phyloP scores from a whole-genome alignment of 2,797 vertebrate genomes.

The Typhlichthys eigenmanni region DNA sequence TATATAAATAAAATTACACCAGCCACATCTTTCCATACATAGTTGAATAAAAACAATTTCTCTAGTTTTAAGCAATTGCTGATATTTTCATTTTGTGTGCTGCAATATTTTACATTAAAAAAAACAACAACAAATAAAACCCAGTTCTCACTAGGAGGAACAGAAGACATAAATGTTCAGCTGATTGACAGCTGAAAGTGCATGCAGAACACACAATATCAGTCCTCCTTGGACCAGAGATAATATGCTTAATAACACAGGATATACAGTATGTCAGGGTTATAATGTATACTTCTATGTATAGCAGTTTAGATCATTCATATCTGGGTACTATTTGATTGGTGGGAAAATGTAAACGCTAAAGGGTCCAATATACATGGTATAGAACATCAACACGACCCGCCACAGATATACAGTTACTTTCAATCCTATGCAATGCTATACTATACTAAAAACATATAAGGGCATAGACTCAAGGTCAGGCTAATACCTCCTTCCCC shows the following conservation, averaged over 20 bases:
- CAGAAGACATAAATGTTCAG: no score
- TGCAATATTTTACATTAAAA: no score
- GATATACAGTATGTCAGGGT: background rate
- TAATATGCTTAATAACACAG: background rate
- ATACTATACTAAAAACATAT: slow-evolving; percentile 21
- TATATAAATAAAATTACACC: no score
- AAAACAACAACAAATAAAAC: no score
- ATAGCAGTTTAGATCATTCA: background rate
- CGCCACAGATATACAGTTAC: background rate
- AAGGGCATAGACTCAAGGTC: slow-evolving; percentile 47
- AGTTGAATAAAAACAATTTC: no score
- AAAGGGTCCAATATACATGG: background rate
- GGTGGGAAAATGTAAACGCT: background rate
- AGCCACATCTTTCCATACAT: no score
- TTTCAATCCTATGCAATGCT: slow-evolving; percentile 8
- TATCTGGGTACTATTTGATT: background rate
- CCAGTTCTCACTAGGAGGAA: no score
- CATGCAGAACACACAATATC: background rate
- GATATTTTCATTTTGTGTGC: no score
- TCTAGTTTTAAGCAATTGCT: no score
- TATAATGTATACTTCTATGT: background rate
- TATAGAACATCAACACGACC: background rate
- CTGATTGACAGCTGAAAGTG: background rate
- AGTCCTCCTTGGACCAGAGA: background rate
- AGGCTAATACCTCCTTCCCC: slow-evolving; percentile 28